These are phyloP conservation scores for Spheniscus humboldti DNA, from an alignment of 2,797 vertebrate genomes.

Conservation along the genomic window DNA sequence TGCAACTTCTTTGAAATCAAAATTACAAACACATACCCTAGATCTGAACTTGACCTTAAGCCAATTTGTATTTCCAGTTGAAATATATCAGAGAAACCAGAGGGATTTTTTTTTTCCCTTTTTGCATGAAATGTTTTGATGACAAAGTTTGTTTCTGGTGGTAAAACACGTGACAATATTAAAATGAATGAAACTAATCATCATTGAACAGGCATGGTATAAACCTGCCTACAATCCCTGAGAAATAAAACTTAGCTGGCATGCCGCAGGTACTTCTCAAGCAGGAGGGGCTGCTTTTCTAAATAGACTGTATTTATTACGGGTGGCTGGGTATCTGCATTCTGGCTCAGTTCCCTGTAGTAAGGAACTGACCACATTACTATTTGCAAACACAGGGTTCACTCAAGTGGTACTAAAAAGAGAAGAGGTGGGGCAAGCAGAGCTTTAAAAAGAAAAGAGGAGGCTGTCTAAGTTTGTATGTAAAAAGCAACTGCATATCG, in stretches of 20 bases:
- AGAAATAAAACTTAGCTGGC: neutral
- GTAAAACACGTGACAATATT: neutral
- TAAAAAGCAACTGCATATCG: neutral
- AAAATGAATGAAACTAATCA: neutral
- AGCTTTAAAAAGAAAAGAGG: conserved; percentile 71
- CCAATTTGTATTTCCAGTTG: neutral
- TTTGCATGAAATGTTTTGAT: neutral
- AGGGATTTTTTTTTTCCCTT: fast-evolving
- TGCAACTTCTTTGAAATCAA: neutral
- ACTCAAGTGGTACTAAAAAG: conserved; percentile 72
- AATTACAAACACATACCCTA: neutral
- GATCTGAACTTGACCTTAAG: neutral
- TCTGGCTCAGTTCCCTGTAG: conserved; percentile 59
- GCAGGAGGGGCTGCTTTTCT: neutral
- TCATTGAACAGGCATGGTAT: neutral
- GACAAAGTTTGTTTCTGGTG: neutral
- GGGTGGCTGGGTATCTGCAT: conserved; percentile 44
- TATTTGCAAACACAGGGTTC: conserved; percentile 73
- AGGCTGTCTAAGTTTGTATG: conserved; percentile 1
- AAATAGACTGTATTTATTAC: conserved; percentile 45
- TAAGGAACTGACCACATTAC: conserved; percentile 55
- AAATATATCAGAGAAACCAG: neutral
- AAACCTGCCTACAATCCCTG: neutral
- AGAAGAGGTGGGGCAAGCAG: conserved; percentile 68
- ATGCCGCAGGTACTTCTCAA: neutral